These are phyloP conservation scores for Lamellibrachia luymesi DNA, from an alignment of 1,140 invertebrate genomes.

Conservation along the genomic window DNA sequence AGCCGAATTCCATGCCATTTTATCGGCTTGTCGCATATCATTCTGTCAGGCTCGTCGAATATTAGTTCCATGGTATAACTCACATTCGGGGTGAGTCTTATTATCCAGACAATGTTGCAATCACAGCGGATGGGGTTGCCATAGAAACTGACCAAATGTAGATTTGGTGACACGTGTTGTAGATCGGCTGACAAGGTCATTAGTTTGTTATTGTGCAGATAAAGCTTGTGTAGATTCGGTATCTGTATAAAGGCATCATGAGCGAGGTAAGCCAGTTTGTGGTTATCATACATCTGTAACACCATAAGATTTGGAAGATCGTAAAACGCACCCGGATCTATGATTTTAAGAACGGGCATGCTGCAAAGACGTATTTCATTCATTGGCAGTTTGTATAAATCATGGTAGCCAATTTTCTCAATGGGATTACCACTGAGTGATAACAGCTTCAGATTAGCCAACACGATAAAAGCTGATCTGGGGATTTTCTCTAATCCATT, in stretches of 20 bases:
- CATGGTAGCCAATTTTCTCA: constrained; percentile 40
- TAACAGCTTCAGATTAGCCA: constrained; percentile 34
- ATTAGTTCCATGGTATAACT: constrained; percentile 24
- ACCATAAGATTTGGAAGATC: constrained; percentile 50
- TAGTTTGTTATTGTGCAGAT: constrained; percentile 55
- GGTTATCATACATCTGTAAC: constrained; percentile 55
- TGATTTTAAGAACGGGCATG: constrained; percentile 49
- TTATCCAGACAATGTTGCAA: constrained; percentile 59
- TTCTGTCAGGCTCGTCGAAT: constrained; percentile 45
- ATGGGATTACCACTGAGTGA: constrained; percentile 43
- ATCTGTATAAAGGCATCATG: constrained; percentile 51
- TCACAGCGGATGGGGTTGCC: constrained; percentile 59
- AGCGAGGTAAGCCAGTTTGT: constrained; percentile 54
- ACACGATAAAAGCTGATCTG: constrained; percentile 35
- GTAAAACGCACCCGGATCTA: constrained; percentile 55
- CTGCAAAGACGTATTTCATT: constrained; percentile 49
- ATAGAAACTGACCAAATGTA: constrained; percentile 51
- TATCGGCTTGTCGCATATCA: constrained; percentile 49
- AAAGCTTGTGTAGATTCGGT: constrained; percentile 47
- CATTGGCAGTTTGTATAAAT: constrained; percentile 50
- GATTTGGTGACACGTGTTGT: constrained; percentile 38
- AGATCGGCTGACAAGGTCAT: constrained; percentile 46
- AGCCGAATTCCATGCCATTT: constrained; percentile 44
- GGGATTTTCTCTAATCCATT: constrained; percentile 39
- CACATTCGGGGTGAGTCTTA: constrained; percentile 26